Evolutionary conservation across 2,888 invertebrate genomes (phyloP).

Genomic region (Xestia sexstrigata): DNA sequence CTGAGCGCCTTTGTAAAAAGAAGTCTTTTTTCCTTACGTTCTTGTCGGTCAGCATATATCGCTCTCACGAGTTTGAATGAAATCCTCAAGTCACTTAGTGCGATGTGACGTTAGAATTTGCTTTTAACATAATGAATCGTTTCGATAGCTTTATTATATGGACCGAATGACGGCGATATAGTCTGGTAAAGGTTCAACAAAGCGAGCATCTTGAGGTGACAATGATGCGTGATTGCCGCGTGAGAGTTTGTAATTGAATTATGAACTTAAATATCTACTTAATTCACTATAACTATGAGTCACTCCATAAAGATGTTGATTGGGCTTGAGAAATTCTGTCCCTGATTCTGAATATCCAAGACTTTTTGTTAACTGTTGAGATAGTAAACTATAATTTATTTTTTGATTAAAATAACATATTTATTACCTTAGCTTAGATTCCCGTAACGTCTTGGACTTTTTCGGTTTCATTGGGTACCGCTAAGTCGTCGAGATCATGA

Average conservation of each 20-base stretch:
- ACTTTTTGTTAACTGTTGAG: conserved; percentile 2
- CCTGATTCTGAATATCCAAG: conserved; percentile 40
- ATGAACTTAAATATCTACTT: conserved; percentile 78
- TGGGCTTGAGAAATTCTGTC: conserved; percentile 75
- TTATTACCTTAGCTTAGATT: neutral
- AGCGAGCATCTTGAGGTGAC: conserved; percentile 83
- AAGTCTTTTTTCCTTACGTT: conserved; percentile 83
- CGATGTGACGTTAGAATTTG: conserved; percentile 88
- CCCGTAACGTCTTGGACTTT: neutral
- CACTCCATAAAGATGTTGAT: conserved; percentile 83
- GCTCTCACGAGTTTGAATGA: conserved; percentile 88
- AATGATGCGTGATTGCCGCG: conserved; percentile 88
- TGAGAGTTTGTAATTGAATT: conserved; percentile 88
- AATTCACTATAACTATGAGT: conserved; percentile 81
- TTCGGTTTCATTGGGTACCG: neutral
- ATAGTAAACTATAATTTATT: neutral
- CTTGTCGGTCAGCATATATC: conserved; percentile 84
- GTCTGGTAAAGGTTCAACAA: conserved; percentile 83
- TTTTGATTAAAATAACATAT: neutral
- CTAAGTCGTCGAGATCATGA: neutral
- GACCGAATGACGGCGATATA: conserved; percentile 83
- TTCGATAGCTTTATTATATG: conserved; percentile 88
- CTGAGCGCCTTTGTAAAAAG: conserved; percentile 86
- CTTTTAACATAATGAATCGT: conserved; percentile 85
- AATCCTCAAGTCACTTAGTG: conserved; percentile 87